phyloP scores from a whole-genome alignment of 2,113 vertebrate species.

The Probosciger aterrimus region DNA sequence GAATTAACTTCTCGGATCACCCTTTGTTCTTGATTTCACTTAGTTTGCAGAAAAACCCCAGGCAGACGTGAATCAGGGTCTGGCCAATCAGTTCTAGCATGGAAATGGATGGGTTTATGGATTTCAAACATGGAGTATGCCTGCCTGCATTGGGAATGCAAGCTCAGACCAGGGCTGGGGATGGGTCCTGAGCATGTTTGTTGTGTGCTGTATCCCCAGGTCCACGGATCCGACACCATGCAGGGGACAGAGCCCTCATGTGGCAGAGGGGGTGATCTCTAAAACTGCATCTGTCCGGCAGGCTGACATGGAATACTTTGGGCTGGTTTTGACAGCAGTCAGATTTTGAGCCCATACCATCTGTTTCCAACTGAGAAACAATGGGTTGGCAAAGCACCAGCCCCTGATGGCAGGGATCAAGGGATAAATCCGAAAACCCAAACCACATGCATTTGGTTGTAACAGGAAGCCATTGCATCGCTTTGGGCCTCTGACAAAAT shows the following conservation, averaged over 20 bases:
- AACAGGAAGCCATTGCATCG: neutral
- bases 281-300: neutral
- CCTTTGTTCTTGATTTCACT: neutral
- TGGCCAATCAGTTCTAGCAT: neutral
- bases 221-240: accelerated
- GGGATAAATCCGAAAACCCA: neutral
- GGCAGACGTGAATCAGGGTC: neutral
- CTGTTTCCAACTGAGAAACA: neutral
- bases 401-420: neutral
- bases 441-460: neutral
- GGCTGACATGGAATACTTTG: neutral
- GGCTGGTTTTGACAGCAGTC: neutral
- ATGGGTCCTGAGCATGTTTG: neutral
- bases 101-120: neutral
- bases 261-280: neutral
- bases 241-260: neutral
- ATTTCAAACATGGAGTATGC: no score
- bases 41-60: neutral
- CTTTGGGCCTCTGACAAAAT: neutral
- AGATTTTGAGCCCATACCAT: neutral
- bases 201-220: accelerated
- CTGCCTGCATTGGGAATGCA: accelerated
- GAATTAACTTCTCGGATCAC: neutral
- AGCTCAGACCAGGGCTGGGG: neutral
- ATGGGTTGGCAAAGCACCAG: neutral